Base-by-base conservation (phyloP, 2,797 vertebrate genomes). In the Graptemys geographica region DNA sequence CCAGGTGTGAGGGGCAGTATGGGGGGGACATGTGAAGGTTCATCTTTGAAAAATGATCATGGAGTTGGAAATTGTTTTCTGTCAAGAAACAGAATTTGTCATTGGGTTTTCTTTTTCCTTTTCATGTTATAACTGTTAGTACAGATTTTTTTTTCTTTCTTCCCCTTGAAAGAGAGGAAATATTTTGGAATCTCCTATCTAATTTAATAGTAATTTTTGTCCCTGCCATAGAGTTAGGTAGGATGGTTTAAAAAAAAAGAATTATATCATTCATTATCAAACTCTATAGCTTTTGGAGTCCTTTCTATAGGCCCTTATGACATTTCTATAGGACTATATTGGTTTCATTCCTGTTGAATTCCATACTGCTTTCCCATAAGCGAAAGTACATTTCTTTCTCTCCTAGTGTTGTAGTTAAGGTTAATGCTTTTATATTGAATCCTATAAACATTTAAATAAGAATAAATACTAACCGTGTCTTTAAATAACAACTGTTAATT, bases 141-240 rank as follows among this genome's bases (percentile, higher is more conserved):
- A 44, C 10, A 74, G 72, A 25, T 72, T 41, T 96, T 88, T 87
- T 62, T 31, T 19, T 79, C 92, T 87, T 87, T 90, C 37, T 82
- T 80, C 25, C 74, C 69, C 19, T 81, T 57, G 47, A 55, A 59
- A 89, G 85, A 91, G 53, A 5, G 15, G 53, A 89, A 82, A 23
- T 31, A 55, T 92, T 89, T 93, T 74, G 83, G 84, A 41, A 90
- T 23, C 57, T 83, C 76, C 65, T 52, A 10, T 78, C 59, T 72
- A 79, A 91, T 89, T 91, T 90, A 87, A 89, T 3, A 91, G 25
- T 74, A 94, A 93, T 83, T 87, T 90, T n/a, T 81, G 56, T 86
- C 33, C 55, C 62, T 87, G 15, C 56, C 86, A 11, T 16, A 3
- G 23, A 44, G 23, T 55, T 83, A 91, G 21, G 93, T 1, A 81